phyloP scores from a whole-genome alignment of 2,888 invertebrate species.

The Trisateles emortualis region DNA sequence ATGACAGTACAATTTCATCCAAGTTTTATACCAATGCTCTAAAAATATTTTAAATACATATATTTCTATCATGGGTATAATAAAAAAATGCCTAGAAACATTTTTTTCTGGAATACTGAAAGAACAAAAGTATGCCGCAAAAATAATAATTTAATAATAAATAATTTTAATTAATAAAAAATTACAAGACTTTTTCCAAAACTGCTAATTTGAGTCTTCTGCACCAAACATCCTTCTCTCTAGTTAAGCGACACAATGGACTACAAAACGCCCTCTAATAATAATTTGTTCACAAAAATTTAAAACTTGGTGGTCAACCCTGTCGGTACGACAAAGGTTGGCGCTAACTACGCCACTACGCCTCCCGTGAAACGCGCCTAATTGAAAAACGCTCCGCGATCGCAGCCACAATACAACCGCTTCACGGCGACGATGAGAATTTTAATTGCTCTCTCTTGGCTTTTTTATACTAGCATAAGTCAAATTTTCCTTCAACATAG shows the following conservation, averaged over 20 bases:
- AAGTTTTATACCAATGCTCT: no score
- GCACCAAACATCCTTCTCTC: background rate
- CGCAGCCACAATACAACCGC: conserved; percentile 51
- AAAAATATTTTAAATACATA: no score
- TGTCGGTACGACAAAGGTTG: conserved; percentile 54
- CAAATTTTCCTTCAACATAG: background rate
- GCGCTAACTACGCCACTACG: conserved; percentile 48
- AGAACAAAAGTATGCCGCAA: no score
- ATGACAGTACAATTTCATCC: no score
- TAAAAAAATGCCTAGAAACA: no score
- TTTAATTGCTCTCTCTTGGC: conserved; percentile 56
- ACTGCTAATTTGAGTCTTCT: background rate
- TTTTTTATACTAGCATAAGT: conserved; percentile 29
- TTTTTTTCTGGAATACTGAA: no score
- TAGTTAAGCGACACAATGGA: background rate
- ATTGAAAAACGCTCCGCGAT: conserved; percentile 59
- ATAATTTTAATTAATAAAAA: no score
- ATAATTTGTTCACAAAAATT: conserved; percentile 7
- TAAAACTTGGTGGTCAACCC: conserved; percentile 43
- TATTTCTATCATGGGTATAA: no score
- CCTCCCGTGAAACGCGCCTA: conserved; percentile 57
- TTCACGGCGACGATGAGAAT: conserved; percentile 55
- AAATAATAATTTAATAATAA: no score
- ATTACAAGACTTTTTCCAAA: no score
- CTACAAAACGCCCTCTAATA: background rate